A percentile compares a stretch with the other conserved stretches of the same genome.
phyloP scores from a whole-genome alignment of 2,113 vertebrate species.

The Calcarius ornatus region DNA sequence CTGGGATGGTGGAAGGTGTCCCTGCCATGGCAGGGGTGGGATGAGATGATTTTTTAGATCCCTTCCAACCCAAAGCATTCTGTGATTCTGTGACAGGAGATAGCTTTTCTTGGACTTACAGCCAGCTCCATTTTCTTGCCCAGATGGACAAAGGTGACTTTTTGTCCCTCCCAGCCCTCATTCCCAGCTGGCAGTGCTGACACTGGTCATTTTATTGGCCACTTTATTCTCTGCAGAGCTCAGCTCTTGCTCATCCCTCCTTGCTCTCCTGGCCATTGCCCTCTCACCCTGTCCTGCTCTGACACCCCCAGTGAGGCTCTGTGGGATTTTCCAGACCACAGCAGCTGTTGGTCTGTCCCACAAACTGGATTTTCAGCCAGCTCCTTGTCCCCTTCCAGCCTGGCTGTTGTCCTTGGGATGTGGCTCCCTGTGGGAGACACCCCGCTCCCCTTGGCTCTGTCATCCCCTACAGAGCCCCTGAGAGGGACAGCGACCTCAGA shows the following conservation, averaged over 20 bases:
- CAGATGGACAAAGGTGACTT: not conserved
- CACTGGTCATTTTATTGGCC: not conserved
- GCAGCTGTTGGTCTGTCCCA: not conserved
- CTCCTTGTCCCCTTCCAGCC: not conserved
- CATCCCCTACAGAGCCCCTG: accelerated
- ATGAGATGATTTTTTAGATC: accelerated
- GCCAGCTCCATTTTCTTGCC: not conserved
- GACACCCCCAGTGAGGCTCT: not conserved
- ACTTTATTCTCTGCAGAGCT: not conserved
- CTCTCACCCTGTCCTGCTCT: accelerated
- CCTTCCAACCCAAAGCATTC: not conserved
- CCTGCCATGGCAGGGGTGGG: not conserved
- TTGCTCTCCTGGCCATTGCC: not conserved
- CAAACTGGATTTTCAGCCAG: accelerated
- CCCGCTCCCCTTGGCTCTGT: not conserved
- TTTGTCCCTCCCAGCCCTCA: not conserved
- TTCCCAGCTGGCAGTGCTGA: not conserved
- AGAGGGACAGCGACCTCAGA: accelerated
- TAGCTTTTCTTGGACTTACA: not conserved
- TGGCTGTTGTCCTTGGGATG: not conserved
- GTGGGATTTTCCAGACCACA: not conserved
- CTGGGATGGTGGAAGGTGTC: accelerated
- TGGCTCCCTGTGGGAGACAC: not conserved
- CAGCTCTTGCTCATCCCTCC: not conserved
- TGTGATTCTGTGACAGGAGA: accelerated